phyloP scores from a whole-genome alignment of 2,113 vertebrate genomes.

The Talpa occidentalis region DNA sequence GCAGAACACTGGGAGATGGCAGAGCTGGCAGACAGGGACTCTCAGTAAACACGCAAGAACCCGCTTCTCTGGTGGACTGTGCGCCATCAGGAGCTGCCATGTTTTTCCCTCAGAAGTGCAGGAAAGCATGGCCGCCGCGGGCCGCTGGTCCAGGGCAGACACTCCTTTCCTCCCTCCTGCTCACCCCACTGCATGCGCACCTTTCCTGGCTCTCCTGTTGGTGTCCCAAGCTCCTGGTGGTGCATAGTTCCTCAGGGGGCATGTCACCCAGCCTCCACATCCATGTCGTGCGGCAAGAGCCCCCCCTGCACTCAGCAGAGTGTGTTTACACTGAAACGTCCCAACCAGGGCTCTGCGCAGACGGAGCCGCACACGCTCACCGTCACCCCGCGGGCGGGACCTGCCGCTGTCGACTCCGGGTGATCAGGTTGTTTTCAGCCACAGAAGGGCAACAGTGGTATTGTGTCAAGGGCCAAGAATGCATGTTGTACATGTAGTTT shows the following conservation, averaged over 20 bases:
- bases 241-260: not conserved
- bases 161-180: not conserved
- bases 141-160: too few relatives aligned
- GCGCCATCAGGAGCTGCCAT: too few relatives aligned
- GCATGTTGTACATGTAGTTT: not conserved
- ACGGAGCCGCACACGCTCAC: fast-evolving
- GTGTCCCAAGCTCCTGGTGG: fast-evolving
- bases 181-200: too few relatives aligned
- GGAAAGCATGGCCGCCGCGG: too few relatives aligned
- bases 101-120: not conserved
- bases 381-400: fast-evolving
- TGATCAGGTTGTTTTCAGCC: not conserved
- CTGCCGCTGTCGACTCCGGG: fast-evolving
- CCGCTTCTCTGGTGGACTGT: fast-evolving
- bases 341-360: not conserved
- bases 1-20: not conserved
- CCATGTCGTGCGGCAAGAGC: not conserved
- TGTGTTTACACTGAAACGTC: not conserved
- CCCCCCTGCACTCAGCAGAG: not conserved
- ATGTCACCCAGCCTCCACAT: fast-evolving
- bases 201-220: too few relatives aligned
- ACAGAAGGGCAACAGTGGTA: not conserved
- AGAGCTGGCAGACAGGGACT: not conserved
- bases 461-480: too few relatives aligned
- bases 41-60: not conserved